These are phyloP conservation scores for Pterostichus niger DNA, from an alignment of 2,888 invertebrate species.

Conservation along the genomic window DNA sequence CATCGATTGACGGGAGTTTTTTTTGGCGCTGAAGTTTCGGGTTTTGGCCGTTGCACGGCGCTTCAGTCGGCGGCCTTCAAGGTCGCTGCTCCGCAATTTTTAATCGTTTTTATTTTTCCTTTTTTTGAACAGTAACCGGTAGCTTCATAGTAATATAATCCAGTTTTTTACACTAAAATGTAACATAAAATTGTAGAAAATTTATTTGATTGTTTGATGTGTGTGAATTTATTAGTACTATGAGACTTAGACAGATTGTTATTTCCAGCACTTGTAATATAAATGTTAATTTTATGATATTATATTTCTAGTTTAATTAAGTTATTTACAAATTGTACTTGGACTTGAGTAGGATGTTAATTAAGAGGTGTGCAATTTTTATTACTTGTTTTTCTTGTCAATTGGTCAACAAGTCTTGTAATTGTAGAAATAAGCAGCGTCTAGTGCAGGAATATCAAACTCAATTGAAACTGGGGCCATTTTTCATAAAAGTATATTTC, in stretches of 20 bases:
- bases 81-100: conserved; percentile 56
- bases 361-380: background rate
- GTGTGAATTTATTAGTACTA: conserved; percentile 18
- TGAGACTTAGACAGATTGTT: conserved; percentile 28
- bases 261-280: conserved; percentile 10
- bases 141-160: conserved; percentile 16
- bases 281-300: conserved; percentile 45
- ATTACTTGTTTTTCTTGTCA: background rate
- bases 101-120: background rate
- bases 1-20: conserved; percentile 39
- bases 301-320: conserved; percentile 26
- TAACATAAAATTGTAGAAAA: conserved; percentile 4
- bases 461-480: no score
- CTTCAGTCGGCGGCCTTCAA: conserved; percentile 41
- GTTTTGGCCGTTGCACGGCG: conserved; percentile 20
- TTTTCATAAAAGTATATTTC: no score
- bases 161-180: background rate
- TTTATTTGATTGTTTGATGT: conserved; percentile 9
- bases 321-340: conserved; percentile 24
- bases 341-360: background rate
- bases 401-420: no score
- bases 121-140: conserved; percentile 31
- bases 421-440: no score
- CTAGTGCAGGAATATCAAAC: no score
- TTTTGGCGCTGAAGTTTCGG: conserved; percentile 12